Percentiles rank a stretch among this genome's conserved stretches.
Conservation (phyloP, 2,888 invertebrate genomes). For the Polietes domitor region DNA sequence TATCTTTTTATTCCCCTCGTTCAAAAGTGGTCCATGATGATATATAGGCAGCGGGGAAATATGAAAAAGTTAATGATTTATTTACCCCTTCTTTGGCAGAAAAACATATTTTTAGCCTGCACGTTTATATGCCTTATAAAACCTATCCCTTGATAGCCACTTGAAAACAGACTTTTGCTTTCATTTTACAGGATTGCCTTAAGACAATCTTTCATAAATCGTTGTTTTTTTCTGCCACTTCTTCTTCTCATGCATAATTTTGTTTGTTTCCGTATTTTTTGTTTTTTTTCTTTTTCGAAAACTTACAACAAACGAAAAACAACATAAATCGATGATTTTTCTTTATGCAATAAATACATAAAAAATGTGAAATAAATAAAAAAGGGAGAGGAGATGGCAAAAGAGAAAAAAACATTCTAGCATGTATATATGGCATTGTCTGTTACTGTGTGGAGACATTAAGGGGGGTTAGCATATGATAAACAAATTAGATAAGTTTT, state of each 20-base stretch:
- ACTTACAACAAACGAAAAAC: background rate
- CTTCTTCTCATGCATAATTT: constrained; percentile 5
- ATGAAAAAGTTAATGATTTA: too few species aligned
- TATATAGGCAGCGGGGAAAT: too few species aligned
- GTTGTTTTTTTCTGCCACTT: too few species aligned
- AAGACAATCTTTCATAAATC: background rate
- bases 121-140: too few species aligned
- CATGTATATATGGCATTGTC: background rate
- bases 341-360: constrained; percentile 7
- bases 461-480: too few species aligned
- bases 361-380: background rate
- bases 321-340: constrained; percentile 19
- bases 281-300: background rate
- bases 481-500: too few species aligned
- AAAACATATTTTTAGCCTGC: too few species aligned
- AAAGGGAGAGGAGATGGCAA: background rate
- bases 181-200: background rate
- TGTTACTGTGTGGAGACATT: background rate
- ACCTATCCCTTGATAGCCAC: too few species aligned
- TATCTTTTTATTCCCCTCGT: too few species aligned
- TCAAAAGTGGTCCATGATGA: too few species aligned
- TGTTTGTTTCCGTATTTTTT: background rate
- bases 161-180: background rate
- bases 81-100: too few species aligned
- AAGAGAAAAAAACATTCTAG: background rate